Evolutionary conservation across 2,797 vertebrate genomes (phyloP).

Genomic region (Lophius americanus): DNA sequence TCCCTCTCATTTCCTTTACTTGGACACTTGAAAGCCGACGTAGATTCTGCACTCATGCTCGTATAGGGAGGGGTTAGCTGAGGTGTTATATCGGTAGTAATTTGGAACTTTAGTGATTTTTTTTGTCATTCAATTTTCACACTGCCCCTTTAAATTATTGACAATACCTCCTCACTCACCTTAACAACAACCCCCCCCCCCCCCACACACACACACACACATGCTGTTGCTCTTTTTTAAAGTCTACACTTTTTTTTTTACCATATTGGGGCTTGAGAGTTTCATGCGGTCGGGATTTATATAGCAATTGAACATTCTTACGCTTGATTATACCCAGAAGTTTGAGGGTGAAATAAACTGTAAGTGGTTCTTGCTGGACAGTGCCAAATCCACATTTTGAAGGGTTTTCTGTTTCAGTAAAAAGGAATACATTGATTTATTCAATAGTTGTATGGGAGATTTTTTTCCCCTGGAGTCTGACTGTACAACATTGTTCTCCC

Average conservation of each 20-base stretch:
- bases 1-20: too few relatives aligned
- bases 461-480: slow-evolving; percentile 30
- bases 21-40: too few relatives aligned
- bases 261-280: slow-evolving; percentile 9
- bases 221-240: slow-evolving; percentile 1
- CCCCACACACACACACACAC: too few relatives aligned
- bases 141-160: too few relatives aligned
- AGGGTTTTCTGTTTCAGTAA: neutral
- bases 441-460: slow-evolving; percentile 27
- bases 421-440: slow-evolving; percentile 26
- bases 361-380: slow-evolving; percentile 11
- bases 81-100: too few relatives aligned
- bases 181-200: neutral
- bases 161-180: too few relatives aligned
- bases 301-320: slow-evolving; percentile 36
- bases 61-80: too few relatives aligned
- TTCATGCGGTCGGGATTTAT: slow-evolving; percentile 15
- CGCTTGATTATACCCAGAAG: slow-evolving; percentile 31
- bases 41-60: too few relatives aligned
- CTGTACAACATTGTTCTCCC: slow-evolving; percentile 50
- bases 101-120: too few relatives aligned
- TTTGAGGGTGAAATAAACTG: slow-evolving; percentile 12
- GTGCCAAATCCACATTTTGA: slow-evolving; percentile 18
- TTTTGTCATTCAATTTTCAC: too few relatives aligned
- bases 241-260: neutral